Percentiles rank a stretch among this genome's conserved stretches.
These are phyloP conservation scores for Cotesia chilonis DNA, from an alignment of 1,140 invertebrate genomes.

Conservation along the genomic window DNA sequence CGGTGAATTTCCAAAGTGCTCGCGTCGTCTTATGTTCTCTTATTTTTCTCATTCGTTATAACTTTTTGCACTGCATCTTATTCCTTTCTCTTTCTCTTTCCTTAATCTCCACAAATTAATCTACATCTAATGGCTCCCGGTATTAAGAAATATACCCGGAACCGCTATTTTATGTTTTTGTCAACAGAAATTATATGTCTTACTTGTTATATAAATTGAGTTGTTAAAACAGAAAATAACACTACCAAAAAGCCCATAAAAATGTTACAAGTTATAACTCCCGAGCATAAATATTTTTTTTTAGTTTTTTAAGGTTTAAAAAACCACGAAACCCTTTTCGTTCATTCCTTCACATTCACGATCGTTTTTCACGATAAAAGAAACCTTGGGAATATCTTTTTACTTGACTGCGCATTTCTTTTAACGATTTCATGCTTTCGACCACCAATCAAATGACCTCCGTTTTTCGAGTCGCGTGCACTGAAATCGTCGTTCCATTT, in stretches of 20 bases:
- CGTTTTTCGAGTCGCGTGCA: constrained; percentile 50
- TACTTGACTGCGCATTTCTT: constrained; percentile 62
- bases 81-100: too few species aligned
- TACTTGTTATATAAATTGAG: constrained; percentile 21
- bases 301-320: constrained; percentile 2
- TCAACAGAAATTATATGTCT: constrained; percentile 8
- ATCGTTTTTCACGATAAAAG: constrained; percentile 20
- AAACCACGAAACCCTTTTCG: constrained; percentile 18
- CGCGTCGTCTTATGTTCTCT: constrained; percentile 17
- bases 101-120: constrained; percentile 39
- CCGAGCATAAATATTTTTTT: neutral
- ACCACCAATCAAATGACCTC: constrained; percentile 47
- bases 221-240: neutral
- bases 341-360: constrained; percentile 15
- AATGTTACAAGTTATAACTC: neutral
- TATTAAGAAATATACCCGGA: constrained; percentile 10
- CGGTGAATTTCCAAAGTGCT: constrained; percentile 21
- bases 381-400: constrained; percentile 49
- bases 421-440: constrained; percentile 57
- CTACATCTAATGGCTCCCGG: constrained; percentile 31
- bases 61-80: constrained; percentile 16
- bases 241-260: neutral
- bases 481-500: constrained; percentile 45
- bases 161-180: constrained; percentile 16
- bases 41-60: constrained; percentile 13